Conservation (phyloP, 2,113 vertebrate genomes). For the Eidolon helvum region DNA sequence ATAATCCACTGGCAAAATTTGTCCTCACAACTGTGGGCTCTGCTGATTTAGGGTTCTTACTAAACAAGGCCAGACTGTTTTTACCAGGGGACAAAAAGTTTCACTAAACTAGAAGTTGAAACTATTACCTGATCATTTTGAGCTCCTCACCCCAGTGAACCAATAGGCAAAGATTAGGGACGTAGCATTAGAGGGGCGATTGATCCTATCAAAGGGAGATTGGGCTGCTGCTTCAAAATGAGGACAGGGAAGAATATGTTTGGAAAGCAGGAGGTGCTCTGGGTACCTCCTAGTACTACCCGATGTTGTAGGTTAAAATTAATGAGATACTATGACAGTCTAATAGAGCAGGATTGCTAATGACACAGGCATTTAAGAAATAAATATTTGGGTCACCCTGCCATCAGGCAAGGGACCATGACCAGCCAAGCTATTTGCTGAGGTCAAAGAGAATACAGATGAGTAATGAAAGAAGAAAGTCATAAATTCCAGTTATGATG, state of each 20-base stretch:
- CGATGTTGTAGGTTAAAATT: not conserved
- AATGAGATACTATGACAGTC: not conserved
- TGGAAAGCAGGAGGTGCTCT: not conserved
- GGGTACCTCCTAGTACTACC: not conserved
- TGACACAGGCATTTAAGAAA: not conserved
- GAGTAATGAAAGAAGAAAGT: not conserved
- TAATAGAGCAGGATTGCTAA: not conserved
- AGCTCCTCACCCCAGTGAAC: not conserved
- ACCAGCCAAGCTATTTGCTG: not conserved
- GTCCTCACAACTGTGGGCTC: not conserved
- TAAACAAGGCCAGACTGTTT: not conserved
- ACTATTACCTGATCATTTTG: not conserved
- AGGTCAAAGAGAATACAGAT: not conserved
- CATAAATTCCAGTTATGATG: not conserved
- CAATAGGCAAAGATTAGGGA: not conserved
- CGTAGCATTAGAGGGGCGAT: not conserved
- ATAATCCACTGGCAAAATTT: not conserved
- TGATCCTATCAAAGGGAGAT: not conserved
- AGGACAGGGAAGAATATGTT: not conserved
- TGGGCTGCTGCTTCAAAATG: not conserved
- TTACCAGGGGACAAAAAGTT: not conserved
- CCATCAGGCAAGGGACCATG: not conserved
- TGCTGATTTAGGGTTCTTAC: not conserved
- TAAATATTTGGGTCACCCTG: not conserved
- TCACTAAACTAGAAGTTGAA: not conserved